Evolutionary conservation across 2,888 invertebrate species (phyloP).

Genomic region (Stenotaenia linearis): DNA sequence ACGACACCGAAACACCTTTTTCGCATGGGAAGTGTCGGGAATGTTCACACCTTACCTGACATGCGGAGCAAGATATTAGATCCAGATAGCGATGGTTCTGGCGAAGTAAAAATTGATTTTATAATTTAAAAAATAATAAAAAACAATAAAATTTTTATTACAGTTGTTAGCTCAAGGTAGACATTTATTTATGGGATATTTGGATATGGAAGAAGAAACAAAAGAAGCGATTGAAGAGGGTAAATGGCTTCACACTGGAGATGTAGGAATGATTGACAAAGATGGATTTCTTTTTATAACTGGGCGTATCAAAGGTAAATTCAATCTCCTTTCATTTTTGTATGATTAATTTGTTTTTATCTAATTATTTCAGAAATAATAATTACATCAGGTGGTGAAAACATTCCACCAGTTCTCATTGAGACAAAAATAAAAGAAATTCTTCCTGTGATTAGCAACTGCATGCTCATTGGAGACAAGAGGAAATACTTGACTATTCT

Average conservation of each 20-base stretch:
- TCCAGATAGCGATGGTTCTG: slow-evolving; percentile 54
- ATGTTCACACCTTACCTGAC: slow-evolving; percentile 40
- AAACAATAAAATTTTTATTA: background rate
- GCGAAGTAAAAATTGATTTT: too few relatives aligned
- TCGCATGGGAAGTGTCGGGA: slow-evolving; percentile 67
- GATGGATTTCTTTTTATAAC: slow-evolving; percentile 70
- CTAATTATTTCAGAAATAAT: slow-evolving; percentile 58
- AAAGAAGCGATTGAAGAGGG: slow-evolving; percentile 64
- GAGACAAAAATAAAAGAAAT: slow-evolving; percentile 73
- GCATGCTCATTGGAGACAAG: slow-evolving; percentile 78
- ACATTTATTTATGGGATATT: slow-evolving; percentile 87
- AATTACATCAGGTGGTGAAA: slow-evolving; percentile 92
- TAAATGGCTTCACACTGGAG: slow-evolving; percentile 85
- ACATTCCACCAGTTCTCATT: slow-evolving; percentile 73
- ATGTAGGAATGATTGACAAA: slow-evolving; percentile 71
- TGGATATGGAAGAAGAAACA: slow-evolving; percentile 69
- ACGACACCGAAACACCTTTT: too few relatives aligned
- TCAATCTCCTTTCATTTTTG: background rate
- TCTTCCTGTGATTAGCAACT: slow-evolving; percentile 71
- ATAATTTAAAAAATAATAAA: background rate
- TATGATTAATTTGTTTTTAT: background rate
- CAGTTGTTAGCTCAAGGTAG: slow-evolving; percentile 74
- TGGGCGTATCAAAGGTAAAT: slow-evolving; percentile 53
- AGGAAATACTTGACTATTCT: slow-evolving; percentile 79
- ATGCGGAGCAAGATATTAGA: slow-evolving; percentile 65